phyloP scores from a whole-genome alignment of 2,797 vertebrate genomes.

The Leontocebus nigricollis region DNA sequence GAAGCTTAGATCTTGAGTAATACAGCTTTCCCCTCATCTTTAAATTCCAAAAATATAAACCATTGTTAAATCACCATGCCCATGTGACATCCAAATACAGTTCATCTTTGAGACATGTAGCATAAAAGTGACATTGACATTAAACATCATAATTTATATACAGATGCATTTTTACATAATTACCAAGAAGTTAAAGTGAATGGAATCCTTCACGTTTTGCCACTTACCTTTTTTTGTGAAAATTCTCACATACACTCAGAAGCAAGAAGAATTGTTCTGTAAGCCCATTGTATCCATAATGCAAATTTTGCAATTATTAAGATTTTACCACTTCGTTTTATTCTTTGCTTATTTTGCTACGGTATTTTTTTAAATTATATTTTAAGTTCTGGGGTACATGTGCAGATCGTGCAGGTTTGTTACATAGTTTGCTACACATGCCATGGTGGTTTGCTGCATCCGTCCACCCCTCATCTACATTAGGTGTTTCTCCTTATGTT shows the following conservation, averaged over 20 bases:
- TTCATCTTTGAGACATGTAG: neutral
- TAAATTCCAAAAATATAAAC: neutral
- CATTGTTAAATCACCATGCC: neutral
- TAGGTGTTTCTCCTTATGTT: no score
- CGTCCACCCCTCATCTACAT: no score
- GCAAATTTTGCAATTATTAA: neutral
- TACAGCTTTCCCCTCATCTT: neutral
- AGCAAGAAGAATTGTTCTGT: neutral
- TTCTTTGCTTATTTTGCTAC: neutral
- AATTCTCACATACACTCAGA: neutral
- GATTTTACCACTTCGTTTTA: neutral
- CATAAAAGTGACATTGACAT: conserved; percentile 5
- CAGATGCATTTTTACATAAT: neutral
- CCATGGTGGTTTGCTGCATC: no score
- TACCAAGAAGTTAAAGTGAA: neutral
- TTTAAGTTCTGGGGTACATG: no score
- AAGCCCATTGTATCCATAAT: neutral
- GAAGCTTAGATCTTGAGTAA: neutral
- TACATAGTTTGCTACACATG: no score
- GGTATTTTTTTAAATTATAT: neutral
- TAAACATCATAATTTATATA: neutral
- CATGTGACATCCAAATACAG: neutral
- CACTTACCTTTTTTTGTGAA: neutral
- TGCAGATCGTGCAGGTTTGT: no score
- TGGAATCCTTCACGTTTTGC: neutral